Evolutionary conservation across 2,888 invertebrate species (phyloP).

Genomic region (Rhimphoctona megacephalus): DNA sequence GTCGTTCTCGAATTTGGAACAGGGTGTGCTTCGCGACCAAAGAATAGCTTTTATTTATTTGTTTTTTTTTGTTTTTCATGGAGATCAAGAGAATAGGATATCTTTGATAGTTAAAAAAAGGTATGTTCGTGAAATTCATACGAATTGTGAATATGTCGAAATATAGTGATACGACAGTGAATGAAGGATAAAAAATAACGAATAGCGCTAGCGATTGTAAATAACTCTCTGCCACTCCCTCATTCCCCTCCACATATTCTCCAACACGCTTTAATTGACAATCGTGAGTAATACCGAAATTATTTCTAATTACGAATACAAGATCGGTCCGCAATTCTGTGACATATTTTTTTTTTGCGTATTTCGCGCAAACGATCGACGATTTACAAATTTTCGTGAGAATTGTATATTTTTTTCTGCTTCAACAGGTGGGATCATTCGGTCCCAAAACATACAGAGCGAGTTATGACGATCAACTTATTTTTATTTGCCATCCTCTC

Average conservation of each 20-base stretch:
- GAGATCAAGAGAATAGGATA: constrained; percentile 4
- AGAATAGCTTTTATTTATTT: neutral
- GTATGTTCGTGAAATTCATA: constrained; percentile 16
- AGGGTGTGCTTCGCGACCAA: neutral
- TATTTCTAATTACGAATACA: constrained; percentile 20
- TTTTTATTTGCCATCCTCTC: constrained; percentile 35
- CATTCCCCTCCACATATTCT: constrained; percentile 63
- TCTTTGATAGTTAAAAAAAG: constrained; percentile 28
- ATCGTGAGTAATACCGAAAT: constrained; percentile 67
- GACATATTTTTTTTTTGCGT: neutral
- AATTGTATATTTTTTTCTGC: neutral
- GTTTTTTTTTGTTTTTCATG: constrained; percentile 30
- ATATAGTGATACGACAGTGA: neutral
- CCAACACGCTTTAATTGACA: constrained; percentile 53
- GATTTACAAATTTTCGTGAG: neutral
- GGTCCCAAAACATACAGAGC: constrained; percentile 9
- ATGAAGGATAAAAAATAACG: constrained; percentile 1
- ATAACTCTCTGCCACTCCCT: constrained; percentile 70
- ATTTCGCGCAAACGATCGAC: neutral
- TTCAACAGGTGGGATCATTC: constrained; percentile 50
- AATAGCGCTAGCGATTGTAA: constrained; percentile 45
- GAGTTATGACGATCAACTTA: constrained; percentile 39
- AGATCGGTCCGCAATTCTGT: neutral
- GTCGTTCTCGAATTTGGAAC: neutral
- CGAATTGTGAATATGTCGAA: neutral